These are phyloP conservation scores for Fragum whitleyi DNA, from an alignment of 2,888 invertebrate species.

Conservation along the genomic window DNA sequence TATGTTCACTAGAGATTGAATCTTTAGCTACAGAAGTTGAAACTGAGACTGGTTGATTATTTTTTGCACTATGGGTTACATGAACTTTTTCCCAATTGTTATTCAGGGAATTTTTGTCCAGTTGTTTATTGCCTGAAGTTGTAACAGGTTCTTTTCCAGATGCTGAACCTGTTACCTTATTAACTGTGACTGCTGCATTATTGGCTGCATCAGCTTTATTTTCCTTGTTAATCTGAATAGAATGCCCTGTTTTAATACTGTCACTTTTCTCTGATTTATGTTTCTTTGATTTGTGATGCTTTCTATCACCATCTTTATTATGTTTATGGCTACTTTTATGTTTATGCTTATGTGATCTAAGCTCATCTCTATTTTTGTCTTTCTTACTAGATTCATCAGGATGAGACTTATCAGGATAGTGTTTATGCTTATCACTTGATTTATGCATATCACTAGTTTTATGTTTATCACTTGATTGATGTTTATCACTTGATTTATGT, in stretches of 20 bases:
- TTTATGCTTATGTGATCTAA: neutral
- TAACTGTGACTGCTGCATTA: neutral
- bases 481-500: neutral
- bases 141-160: neutral
- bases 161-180: neutral
- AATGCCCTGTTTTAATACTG: neutral
- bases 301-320: constrained; percentile 13
- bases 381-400: neutral
- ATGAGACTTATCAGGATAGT: neutral
- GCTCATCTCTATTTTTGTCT: neutral
- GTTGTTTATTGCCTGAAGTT: neutral
- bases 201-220: neutral
- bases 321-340: neutral
- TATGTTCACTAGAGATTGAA: neutral
- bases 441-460: neutral
- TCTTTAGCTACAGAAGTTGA: neutral
- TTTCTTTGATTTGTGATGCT: constrained; percentile 12
- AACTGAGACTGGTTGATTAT: neutral
- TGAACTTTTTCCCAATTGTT: neutral
- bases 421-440: neutral
- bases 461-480: too few relatives aligned
- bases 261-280: neutral
- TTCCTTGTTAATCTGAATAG: neutral
- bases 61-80: neutral
- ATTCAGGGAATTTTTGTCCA: too few relatives aligned